Evolutionary conservation across 1,140 invertebrate genomes (phyloP), one percentile per base, ranked within the genome.

Genomic region (Bombus affinis): DNA sequence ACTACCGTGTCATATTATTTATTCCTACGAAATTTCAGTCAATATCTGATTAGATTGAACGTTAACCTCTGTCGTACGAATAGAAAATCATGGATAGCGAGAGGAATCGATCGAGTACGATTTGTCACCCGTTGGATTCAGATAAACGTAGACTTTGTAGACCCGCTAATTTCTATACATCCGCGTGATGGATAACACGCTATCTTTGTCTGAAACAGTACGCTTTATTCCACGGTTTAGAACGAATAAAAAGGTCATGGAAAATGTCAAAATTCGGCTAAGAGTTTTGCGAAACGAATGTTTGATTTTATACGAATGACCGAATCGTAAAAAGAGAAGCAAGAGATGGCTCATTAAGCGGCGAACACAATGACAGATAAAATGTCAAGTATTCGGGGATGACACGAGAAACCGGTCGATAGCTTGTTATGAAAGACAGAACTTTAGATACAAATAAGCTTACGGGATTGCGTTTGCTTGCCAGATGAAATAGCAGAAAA

Each of bases 371-470:
- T 80, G 9, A 70, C 65, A 80, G 35, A 80, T 70, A 80, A 25
- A 80, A 53, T 86, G 66, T 53, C 35, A 66, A 81, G 44, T 68
- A 81, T 68, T 81, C 72, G 70, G 44, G 44, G 44, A 81, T 81
- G 47, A 73, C 59, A 72, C 42, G 75, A 83, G 81, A 86, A 84
- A 84, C 59, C 70, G 75, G 81, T 84, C 85, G 70, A 86, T 86
- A 79, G 37, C n/a, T 84, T 66, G 68, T 84, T 83, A 75, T 70
- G 53, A 74, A 72, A 74, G 57, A 62, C 13, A n/a, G 5, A 42
- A 84, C 75, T 72, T 28, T 37, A 44, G 71, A 83, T 47, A 72
- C 53, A 72, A 79, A 84, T 72, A 79, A 62, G 39, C 44, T 37
- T 9, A 13, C 25, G 13, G 12, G 37, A 74, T 74, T 62, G 25